phyloP scores from a whole-genome alignment of 1,140 invertebrate species.

The Ips typographus region DNA sequence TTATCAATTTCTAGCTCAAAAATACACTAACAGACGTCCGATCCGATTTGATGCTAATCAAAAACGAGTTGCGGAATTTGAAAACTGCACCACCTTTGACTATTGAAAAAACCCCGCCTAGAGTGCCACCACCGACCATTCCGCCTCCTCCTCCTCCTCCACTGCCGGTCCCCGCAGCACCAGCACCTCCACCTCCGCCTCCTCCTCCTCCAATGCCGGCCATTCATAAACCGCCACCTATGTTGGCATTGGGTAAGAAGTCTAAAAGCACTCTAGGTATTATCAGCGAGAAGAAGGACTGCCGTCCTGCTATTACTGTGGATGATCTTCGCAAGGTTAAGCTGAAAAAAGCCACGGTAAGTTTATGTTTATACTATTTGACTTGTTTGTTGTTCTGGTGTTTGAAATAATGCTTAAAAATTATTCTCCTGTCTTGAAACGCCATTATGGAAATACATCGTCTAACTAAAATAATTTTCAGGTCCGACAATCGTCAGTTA shows the following conservation, averaged over 20 bases:
- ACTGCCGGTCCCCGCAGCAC: conserved; percentile 38
- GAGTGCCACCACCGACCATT: conserved; percentile 13
- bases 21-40: conserved; percentile 26
- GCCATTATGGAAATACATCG: not conserved
- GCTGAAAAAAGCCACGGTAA: conserved; percentile 43
- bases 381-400: not conserved
- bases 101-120: not conserved
- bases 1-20: conserved; percentile 5
- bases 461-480: conserved; percentile 9
- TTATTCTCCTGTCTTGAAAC: not conserved
- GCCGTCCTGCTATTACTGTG: conserved; percentile 43
- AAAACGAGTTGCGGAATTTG: conserved; percentile 14
- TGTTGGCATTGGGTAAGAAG: conserved; percentile 13
- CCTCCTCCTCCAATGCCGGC: conserved; percentile 19
- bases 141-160: conserved; percentile 13
- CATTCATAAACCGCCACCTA: conserved; percentile 1
- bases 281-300: conserved; percentile 9
- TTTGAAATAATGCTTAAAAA: not conserved
- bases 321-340: conserved; percentile 46
- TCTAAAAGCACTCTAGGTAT: conserved; percentile 16
- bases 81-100: conserved; percentile 7
- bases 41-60: conserved; percentile 31
- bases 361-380: not conserved
- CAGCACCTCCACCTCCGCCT: conserved; percentile 39
- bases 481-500: conserved; percentile 30